Conservation (phyloP, 2,797 vertebrate species). For the Luscinia luscinia region DNA sequence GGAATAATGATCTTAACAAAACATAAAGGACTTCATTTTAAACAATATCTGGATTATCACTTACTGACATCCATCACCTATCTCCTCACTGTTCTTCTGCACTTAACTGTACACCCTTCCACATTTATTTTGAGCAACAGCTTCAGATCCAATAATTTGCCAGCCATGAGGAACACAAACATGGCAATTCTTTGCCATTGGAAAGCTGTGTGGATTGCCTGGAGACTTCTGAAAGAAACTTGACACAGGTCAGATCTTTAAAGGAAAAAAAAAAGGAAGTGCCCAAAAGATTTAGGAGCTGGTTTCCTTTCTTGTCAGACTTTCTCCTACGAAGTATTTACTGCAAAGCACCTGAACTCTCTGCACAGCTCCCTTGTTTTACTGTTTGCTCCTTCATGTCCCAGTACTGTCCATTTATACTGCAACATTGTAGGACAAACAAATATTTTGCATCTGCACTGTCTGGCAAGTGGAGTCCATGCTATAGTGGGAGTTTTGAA, state of each 20-base stretch:
- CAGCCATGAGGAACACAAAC: background rate
- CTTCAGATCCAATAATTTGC: background rate
- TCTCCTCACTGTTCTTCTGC: background rate
- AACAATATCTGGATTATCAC: background rate
- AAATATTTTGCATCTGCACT: background rate
- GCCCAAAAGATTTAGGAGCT: background rate
- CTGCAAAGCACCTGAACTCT: background rate
- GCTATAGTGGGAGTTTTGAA: background rate
- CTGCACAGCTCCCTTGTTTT: background rate
- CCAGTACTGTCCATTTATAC: background rate
- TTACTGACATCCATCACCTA: background rate
- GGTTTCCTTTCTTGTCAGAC: background rate
- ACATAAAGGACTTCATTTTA: background rate
- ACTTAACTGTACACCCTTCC: background rate
- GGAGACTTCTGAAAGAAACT: background rate
- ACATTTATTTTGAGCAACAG: background rate
- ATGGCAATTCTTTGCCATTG: background rate
- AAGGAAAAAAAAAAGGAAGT: background rate
- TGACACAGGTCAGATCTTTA: background rate
- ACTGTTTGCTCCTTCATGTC: background rate
- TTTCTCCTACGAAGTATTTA: background rate
- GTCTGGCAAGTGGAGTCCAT: rapidly evolving
- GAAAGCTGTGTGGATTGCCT: background rate
- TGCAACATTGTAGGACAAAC: rapidly evolving
- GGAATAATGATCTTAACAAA: background rate